Evolutionary conservation across 2,888 invertebrate species (phyloP).

Genomic region (Lepidocyrtinus sp.): DNA sequence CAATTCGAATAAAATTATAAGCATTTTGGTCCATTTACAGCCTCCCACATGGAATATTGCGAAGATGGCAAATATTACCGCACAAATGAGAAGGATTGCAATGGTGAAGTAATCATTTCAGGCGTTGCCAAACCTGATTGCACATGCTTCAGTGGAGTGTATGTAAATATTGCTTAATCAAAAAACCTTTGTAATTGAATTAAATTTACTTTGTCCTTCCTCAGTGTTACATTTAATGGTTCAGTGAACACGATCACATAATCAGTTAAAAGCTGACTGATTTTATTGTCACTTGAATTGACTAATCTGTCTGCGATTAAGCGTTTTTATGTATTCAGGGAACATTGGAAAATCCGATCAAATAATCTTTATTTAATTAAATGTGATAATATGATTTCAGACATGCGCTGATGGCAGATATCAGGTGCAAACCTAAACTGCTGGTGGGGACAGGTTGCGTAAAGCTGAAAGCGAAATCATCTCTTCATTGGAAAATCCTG

Average conservation of each 20-base stretch:
- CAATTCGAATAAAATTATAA: too few relatives aligned
- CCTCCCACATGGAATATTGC: conserved; percentile 39
- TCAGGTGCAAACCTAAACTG: conserved; percentile 30
- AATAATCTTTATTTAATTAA: too few relatives aligned
- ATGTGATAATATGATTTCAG: too few relatives aligned
- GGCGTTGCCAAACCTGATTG: conserved; percentile 28
- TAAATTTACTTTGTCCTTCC: background rate
- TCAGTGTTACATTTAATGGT: too few relatives aligned
- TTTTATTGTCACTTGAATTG: too few relatives aligned
- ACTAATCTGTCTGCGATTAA: too few relatives aligned
- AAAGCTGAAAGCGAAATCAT: conserved; percentile 30
- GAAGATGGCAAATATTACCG: conserved; percentile 11
- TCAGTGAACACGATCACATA: too few relatives aligned
- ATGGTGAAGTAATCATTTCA: conserved; percentile 29
- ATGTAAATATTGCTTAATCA: too few relatives aligned
- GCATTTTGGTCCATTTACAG: conserved; percentile 14
- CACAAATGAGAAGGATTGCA: conserved; percentile 21
- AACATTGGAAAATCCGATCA: too few relatives aligned
- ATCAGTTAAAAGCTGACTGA: too few relatives aligned
- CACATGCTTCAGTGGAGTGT: conserved; percentile 42
- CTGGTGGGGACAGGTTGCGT: conserved; percentile 36
- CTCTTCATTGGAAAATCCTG: conserved; percentile 35
- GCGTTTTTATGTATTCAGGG: too few relatives aligned
- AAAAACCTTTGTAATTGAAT: too few relatives aligned
- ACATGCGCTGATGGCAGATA: conserved; percentile 41